A percentile compares a stretch with the other conserved stretches of the same genome.
These are phyloP conservation scores for Gallinago nigripennis DNA, from an alignment of 2,797 vertebrate species.

Conservation along the genomic window DNA sequence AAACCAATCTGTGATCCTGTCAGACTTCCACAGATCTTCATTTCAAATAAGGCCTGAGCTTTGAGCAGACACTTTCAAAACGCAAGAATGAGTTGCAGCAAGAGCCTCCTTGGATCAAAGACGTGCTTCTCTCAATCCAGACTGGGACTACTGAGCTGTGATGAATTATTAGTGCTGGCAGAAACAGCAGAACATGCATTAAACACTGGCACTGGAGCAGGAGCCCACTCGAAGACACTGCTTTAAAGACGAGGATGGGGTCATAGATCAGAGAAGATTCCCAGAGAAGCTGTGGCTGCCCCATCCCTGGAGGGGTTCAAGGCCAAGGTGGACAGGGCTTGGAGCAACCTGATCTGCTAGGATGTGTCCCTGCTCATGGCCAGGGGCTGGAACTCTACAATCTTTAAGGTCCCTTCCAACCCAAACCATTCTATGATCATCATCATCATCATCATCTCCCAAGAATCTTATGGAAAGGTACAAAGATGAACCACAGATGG, in stretches of 20 bases:
- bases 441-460: neutral
- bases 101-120: neutral
- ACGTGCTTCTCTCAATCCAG: neutral
- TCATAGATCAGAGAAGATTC: neutral
- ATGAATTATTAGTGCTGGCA: neutral
- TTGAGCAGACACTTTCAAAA: constrained; percentile 1
- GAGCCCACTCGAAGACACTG: neutral
- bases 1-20: constrained; percentile 55
- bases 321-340: too few relatives aligned
- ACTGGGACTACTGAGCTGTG: neutral
- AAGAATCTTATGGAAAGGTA: accelerated
- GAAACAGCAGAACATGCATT: neutral
- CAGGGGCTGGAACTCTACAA: too few relatives aligned
- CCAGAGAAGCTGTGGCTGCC: too few relatives aligned
- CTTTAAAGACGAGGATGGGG: neutral
- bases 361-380: too few relatives aligned
- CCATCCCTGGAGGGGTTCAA: too few relatives aligned
- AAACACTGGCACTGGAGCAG: neutral
- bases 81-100: neutral
- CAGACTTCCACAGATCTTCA: constrained; percentile 38
- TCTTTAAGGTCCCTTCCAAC: too few relatives aligned
- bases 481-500: accelerated
- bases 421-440: neutral
- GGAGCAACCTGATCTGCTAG: too few relatives aligned
- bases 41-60: constrained; percentile 16